Conservation (phyloP, 2,113 vertebrate genomes). For the Melanerpes aurifrons region DNA sequence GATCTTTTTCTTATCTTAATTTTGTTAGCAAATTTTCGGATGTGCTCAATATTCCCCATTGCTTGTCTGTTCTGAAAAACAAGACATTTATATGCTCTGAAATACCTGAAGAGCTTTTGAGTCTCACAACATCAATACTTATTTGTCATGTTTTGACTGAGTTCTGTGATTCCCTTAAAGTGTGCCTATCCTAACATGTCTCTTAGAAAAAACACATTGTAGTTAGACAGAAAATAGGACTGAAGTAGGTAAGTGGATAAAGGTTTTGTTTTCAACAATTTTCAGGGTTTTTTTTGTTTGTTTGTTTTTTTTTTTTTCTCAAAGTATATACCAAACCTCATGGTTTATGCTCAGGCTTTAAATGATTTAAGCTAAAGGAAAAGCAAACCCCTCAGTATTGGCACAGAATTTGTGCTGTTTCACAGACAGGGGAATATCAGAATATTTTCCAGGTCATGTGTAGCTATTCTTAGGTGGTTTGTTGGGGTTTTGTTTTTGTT, state of each 20-base stretch:
- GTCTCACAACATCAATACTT: neutral
- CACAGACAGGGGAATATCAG: neutral
- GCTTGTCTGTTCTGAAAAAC: neutral
- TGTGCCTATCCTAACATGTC: neutral
- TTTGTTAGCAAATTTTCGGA: neutral
- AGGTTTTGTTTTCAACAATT: neutral
- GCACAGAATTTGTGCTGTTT: neutral
- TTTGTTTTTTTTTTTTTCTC: no score
- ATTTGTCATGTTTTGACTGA: neutral
- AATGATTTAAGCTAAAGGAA: neutral
- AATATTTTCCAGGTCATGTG: neutral
- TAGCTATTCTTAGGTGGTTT: neutral
- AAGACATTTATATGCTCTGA: neutral
- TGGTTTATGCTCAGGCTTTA: neutral
- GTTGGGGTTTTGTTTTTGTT: neutral
- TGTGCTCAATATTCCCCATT: neutral
- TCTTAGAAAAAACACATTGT: neutral
- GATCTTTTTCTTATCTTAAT: neutral
- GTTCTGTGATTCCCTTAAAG: neutral
- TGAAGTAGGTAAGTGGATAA: neutral
- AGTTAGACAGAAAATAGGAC: neutral
- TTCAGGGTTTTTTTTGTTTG: no score
- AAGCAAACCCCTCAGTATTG: neutral
- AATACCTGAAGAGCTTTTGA: neutral
- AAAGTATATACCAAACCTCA: neutral